Percentiles rank a stretch among this genome's conserved stretches.
Evolutionary conservation across 1,140 invertebrate species (phyloP).

Genomic region (Sesamia nonagrioides): DNA sequence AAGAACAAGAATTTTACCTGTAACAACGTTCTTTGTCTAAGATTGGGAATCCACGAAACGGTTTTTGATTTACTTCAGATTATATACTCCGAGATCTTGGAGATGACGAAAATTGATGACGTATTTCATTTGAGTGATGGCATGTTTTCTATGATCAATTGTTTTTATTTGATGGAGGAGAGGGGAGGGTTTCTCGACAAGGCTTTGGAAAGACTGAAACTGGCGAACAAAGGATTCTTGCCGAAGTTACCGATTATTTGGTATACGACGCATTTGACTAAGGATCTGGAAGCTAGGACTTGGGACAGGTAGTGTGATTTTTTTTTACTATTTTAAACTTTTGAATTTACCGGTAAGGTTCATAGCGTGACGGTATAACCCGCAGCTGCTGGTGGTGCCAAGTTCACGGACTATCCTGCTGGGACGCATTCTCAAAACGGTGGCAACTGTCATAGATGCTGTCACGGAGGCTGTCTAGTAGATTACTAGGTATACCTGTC

Average conservation of each 20-base stretch:
- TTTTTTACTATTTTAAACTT: not conserved
- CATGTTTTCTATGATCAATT: constrained; percentile 89
- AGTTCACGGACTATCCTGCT: too few relatives aligned
- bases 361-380: too few relatives aligned
- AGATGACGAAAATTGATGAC: constrained; percentile 87
- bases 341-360: too few relatives aligned
- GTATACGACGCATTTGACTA: constrained; percentile 64
- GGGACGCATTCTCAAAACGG: too few relatives aligned
- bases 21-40: constrained; percentile 90
- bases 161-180: constrained; percentile 89
- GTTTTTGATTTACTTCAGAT: constrained; percentile 88
- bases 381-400: too few relatives aligned
- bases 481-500: too few relatives aligned
- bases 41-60: constrained; percentile 90
- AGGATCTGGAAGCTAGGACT: constrained; percentile 60
- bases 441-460: too few relatives aligned
- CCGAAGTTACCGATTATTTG: constrained; percentile 79
- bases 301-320: constrained; percentile 75
- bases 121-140: constrained; percentile 92
- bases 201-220: constrained; percentile 86
- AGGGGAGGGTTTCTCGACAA: constrained; percentile 90
- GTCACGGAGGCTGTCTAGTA: too few relatives aligned
- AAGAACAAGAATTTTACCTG: constrained; percentile 89
- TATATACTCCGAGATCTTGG: constrained; percentile 88
- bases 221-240: constrained; percentile 88